Percentiles rank a stretch among this genome's conserved stretches.
These are phyloP conservation scores for Danio aesculapii DNA, from an alignment of 2,797 vertebrate genomes.

Conservation along the genomic window DNA sequence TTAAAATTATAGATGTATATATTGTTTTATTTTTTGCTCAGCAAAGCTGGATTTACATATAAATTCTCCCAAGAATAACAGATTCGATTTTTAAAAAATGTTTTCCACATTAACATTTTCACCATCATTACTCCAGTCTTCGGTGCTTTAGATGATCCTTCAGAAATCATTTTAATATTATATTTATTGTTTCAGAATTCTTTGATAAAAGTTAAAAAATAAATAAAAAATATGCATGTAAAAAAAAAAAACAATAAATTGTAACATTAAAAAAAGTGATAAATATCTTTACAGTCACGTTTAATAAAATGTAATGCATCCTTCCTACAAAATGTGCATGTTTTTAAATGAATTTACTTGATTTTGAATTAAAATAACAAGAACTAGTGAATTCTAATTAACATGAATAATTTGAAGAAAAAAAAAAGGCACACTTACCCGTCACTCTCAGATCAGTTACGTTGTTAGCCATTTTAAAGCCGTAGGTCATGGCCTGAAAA, in stretches of 20 bases:
- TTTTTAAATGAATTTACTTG: no score
- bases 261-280: background rate
- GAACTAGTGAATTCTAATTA: background rate
- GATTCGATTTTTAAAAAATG: no score
- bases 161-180: background rate
- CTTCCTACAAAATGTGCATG: no score
- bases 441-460: constrained; percentile 98
- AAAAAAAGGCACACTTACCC: constrained; percentile 78
- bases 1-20: no score
- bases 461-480: constrained; percentile 99
- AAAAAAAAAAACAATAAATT: no score
- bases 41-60: no score
- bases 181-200: background rate
- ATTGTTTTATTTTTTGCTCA: no score
- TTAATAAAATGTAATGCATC: background rate
- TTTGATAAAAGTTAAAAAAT: background rate
- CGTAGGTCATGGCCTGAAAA: constrained; percentile 99
- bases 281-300: background rate
- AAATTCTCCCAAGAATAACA: no score
- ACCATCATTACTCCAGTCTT: no score
- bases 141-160: background rate
- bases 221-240: no score
- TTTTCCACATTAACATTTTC: no score
- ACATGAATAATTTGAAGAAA: background rate
- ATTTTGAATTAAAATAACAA: no score